Base-by-base conservation (phyloP, 2,888 invertebrate species). In the Lampropteryx suffumata region DNA sequence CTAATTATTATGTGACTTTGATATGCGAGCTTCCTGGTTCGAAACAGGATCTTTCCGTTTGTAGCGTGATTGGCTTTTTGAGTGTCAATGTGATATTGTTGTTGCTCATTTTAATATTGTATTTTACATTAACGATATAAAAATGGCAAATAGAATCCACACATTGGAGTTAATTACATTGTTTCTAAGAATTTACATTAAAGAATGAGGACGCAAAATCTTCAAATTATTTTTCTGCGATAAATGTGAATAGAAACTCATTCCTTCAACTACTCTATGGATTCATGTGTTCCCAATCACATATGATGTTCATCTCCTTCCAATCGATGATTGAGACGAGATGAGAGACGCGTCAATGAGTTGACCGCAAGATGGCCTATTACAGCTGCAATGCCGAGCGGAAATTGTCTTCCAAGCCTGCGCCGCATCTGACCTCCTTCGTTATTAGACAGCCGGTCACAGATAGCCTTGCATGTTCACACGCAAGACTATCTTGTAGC, bases 1-100 rank as follows among this genome's bases (percentile, higher is more conserved):
- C 67, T 71, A 73, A 74, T 73, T 73, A 71, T 67, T 73, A 71
- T 67, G 64, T 62, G 62, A 59, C 65, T 60, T 71, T 72, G 65
- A 72, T 67, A 69, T 62, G 48, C 52, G 62, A 59, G 33, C 64
- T 64, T 59, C 56, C 61, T 60, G 61, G 50, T 55, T 32, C 36
- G 51, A 55, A 55, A 55, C 24, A 24, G 50, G 47, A 48, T 34
- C 21, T 6, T 41, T 40, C 40, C 36, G 44, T 40, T 53, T 44
- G 44, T 34, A 44, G 40, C 41, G 44, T 36, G 36, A 53, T 53
- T 53, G 44, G 28, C 40, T 45, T 44, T 46, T 46, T 39, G 45
- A 32, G 27, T 46, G 32, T 46, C 37, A 32, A 12, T 33, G 33
- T 26, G 8, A 37, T 37, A 30, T 45, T 45, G 12, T 29, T 37